A percentile compares a stretch with the other conserved stretches of the same genome.
Conservation (phyloP, 2,797 vertebrate species). For the Chaetodon trifasciatus region DNA sequence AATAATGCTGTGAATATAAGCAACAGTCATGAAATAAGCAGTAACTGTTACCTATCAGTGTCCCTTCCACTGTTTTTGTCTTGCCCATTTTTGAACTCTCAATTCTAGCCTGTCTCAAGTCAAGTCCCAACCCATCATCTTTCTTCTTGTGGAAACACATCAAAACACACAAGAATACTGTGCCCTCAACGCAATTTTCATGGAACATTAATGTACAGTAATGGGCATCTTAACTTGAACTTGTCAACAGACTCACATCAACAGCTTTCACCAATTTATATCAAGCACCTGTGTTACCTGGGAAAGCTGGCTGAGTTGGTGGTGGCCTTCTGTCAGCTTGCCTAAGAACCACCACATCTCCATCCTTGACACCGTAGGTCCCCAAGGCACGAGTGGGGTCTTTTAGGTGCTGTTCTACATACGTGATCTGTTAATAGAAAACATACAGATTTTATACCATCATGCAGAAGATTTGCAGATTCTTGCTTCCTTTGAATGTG, state of each 20-base stretch:
- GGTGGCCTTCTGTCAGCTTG: constrained; percentile 89
- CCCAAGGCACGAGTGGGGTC: constrained; percentile 95
- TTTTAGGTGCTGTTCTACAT: constrained; percentile 92
- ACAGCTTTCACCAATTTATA: not conserved
- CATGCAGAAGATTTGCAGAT: not conserved
- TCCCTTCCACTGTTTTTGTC: not conserved
- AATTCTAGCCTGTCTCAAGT: not conserved
- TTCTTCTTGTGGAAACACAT: not conserved
- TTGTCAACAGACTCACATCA: not conserved
- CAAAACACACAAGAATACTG: not conserved
- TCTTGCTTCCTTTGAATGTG: not conserved
- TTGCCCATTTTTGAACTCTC: not conserved
- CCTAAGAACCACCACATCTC: constrained; percentile 95
- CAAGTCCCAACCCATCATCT: not conserved
- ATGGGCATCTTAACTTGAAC: not conserved
- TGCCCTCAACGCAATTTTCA: not conserved
- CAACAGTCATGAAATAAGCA: not conserved
- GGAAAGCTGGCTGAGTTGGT: constrained; percentile 84
- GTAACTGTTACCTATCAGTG: not conserved
- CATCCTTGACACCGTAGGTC: constrained; percentile 96
- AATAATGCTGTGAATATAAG: not conserved
- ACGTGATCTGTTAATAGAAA: constrained; percentile 87
- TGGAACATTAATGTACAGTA: not conserved
- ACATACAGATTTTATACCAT: constrained; percentile 2
- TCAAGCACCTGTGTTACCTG: constrained; percentile 72